phyloP scores from a whole-genome alignment of 1,140 invertebrate genomes.

The Tetramorium simillimum region DNA sequence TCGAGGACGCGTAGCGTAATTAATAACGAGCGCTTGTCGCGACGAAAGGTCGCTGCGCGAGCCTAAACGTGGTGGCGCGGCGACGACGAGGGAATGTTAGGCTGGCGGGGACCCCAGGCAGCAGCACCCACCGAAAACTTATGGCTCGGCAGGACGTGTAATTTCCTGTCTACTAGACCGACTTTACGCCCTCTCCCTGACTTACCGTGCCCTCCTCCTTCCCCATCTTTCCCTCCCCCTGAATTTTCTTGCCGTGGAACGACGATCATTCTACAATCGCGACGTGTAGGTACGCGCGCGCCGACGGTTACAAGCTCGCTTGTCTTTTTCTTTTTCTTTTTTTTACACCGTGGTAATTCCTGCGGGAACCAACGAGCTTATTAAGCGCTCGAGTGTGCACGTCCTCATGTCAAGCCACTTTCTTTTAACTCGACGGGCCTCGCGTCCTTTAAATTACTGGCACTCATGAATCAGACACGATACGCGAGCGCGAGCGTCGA shows the following conservation, averaged over 20 bases:
- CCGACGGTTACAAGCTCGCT: neutral
- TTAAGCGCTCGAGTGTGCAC: conserved; percentile 70
- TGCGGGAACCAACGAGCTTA: conserved; percentile 61
- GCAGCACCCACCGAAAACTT: conserved; percentile 65
- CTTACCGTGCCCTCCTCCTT: neutral
- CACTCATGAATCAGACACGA: conserved; percentile 66
- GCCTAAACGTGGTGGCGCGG: conserved; percentile 44
- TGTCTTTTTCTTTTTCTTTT: neutral
- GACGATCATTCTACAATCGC: conserved; percentile 32
- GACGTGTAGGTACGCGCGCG: neutral
- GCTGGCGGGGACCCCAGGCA: conserved; percentile 28
- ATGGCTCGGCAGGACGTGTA: conserved; percentile 78
- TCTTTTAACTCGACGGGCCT: conserved; percentile 39
- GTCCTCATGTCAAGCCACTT: conserved; percentile 59
- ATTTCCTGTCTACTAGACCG: conserved; percentile 79
- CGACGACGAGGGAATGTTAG: conserved; percentile 15
- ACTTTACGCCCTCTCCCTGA: conserved; percentile 48
- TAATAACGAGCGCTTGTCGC: conserved; percentile 67
- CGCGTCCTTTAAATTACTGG: conserved; percentile 67
- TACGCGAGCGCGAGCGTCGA: neutral
- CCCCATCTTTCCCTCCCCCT: neutral
- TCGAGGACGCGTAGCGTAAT: conserved; percentile 72
- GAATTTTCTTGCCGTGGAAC: conserved; percentile 37
- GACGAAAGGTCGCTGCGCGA: conserved; percentile 66
- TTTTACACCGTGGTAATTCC: neutral